Conservation (phyloP, 2,888 invertebrate genomes). For the Perizoma flavofasciatum region DNA sequence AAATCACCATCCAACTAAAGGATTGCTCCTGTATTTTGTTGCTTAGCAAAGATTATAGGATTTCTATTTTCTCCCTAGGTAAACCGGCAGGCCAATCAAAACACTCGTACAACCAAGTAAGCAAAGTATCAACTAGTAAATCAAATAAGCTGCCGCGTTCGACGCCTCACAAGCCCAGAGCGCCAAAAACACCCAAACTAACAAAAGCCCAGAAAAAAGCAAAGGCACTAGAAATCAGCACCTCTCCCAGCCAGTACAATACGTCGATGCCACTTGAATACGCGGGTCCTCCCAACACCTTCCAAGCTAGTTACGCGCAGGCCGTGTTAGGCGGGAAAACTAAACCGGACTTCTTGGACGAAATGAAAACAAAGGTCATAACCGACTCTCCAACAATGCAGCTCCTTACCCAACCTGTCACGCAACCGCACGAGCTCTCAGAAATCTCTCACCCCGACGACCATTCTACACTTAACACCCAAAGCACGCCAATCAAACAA, state of each 20-base stretch:
- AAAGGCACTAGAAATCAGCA: constrained; percentile 55
- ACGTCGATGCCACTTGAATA: constrained; percentile 63
- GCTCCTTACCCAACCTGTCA: constrained; percentile 67
- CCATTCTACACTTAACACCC: constrained; percentile 58
- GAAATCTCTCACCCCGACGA: constrained; percentile 64
- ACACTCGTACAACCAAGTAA: constrained; percentile 81
- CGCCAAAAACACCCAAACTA: constrained; percentile 54
- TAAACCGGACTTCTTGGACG: constrained; percentile 68
- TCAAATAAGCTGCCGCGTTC: constrained; percentile 65
- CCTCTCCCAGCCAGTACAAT: constrained; percentile 63
- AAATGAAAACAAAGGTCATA: constrained; percentile 62
- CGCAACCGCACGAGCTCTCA: constrained; percentile 64
- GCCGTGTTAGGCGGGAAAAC: constrained; percentile 66
- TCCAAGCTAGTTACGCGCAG: constrained; percentile 79
- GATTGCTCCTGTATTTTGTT: not conserved
- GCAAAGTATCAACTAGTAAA: constrained; percentile 81
- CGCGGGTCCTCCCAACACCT: constrained; percentile 69
- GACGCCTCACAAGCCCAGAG: constrained; percentile 59
- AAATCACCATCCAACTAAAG: no score
- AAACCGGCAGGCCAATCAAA: constrained; percentile 78
- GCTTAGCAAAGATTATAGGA: not conserved
- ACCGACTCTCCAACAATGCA: constrained; percentile 73
- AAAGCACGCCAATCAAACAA: constrained; percentile 61
- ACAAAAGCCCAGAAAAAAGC: constrained; percentile 64
- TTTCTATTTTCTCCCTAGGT: constrained; percentile 53